Conservation (phyloP, 2,888 invertebrate species). For the Noctua comes region DNA sequence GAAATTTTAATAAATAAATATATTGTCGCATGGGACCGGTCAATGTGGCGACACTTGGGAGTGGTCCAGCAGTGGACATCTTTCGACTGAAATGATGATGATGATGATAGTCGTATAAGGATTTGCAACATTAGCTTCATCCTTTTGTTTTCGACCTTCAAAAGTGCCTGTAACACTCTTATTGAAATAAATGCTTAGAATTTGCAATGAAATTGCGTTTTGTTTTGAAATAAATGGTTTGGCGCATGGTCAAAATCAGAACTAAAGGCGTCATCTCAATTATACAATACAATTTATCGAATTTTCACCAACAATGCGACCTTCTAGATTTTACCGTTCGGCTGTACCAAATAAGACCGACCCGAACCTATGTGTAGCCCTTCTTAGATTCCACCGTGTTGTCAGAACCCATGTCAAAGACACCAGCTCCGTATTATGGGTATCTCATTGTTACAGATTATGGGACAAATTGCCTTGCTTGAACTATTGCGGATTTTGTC, state of each 20-base stretch:
- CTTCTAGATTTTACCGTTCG: background rate
- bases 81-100: no score
- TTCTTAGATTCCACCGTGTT: slow-evolving; percentile 52
- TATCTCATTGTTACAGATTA: slow-evolving; percentile 64
- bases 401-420: slow-evolving; percentile 62
- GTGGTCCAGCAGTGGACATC: no score
- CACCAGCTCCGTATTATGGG: slow-evolving; percentile 44
- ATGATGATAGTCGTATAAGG: no score
- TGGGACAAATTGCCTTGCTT: slow-evolving; percentile 64
- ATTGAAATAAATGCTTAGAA: background rate
- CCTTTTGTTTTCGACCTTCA: background rate
- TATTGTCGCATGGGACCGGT: background rate
- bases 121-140: background rate
- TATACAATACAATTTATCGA: background rate
- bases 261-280: background rate
- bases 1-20: background rate
- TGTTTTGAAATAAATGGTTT: background rate
- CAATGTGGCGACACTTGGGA: no score
- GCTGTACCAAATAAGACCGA: background rate
- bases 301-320: background rate
- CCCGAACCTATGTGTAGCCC: background rate
- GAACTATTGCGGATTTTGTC: slow-evolving; percentile 42
- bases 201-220: no score
- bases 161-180: background rate
- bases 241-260: background rate